phyloP scores from a whole-genome alignment of 1,140 invertebrate genomes.

The Drosophila persimilis region DNA sequence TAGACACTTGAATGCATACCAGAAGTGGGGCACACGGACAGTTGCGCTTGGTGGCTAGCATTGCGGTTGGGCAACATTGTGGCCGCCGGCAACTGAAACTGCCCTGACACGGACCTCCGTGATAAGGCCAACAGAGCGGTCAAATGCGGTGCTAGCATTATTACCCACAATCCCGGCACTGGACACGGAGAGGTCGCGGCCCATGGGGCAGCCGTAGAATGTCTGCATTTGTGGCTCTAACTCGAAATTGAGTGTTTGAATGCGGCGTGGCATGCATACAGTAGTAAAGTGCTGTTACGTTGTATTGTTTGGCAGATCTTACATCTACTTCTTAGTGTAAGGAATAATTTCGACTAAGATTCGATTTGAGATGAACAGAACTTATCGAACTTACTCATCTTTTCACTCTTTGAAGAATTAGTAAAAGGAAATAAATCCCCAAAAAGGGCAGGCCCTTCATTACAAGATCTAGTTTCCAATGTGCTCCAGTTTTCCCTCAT shows the following conservation, averaged over 20 bases:
- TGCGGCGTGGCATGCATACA: slow-evolving; percentile 11
- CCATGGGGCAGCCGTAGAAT: slow-evolving; percentile 13
- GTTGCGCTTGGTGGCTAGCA: slow-evolving; percentile 53
- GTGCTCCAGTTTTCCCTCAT: slow-evolving; percentile 3
- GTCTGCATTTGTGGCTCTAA: slow-evolving; percentile 33
- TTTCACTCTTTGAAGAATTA: too few relatives aligned
- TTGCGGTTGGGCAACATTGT: slow-evolving; percentile 64
- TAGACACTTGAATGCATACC: slow-evolving; percentile 8
- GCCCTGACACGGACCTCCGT: slow-evolving; percentile 9
- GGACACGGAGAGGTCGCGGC: neutral
- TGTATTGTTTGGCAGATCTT: too few relatives aligned
- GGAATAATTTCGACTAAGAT: too few relatives aligned
- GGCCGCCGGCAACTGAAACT: slow-evolving; percentile 23
- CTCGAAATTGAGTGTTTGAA: slow-evolving; percentile 34
- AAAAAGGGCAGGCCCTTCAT: neutral
- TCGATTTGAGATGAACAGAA: too few relatives aligned
- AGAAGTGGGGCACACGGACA: slow-evolving; percentile 25
- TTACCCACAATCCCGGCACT: slow-evolving; percentile 36
- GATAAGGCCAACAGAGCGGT: slow-evolving; percentile 68
- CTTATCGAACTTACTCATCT: too few relatives aligned
- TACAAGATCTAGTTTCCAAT: neutral
- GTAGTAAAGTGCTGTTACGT: too few relatives aligned
- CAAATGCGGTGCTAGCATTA: slow-evolving; percentile 70
- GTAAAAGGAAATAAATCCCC: too few relatives aligned
- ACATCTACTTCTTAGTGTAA: too few relatives aligned